Percentiles rank a stretch among this genome's conserved stretches.
Conservation (phyloP, 2,888 invertebrate genomes). For the Cyclophora punctaria region DNA sequence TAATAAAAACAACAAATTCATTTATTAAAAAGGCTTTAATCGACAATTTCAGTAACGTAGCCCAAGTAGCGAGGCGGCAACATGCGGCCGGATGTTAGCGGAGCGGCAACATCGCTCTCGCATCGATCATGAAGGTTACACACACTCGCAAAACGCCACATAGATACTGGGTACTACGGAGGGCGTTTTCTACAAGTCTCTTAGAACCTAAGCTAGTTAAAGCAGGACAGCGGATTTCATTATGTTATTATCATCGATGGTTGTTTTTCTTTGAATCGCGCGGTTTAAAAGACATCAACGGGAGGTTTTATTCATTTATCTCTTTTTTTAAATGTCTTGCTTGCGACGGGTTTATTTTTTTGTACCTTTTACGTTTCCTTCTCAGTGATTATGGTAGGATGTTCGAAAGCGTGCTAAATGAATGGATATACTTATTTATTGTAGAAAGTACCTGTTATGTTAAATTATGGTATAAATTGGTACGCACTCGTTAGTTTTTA, state of each 20-base stretch:
- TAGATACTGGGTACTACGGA: constrained; percentile 15
- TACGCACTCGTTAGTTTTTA: no score
- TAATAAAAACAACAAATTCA: neutral
- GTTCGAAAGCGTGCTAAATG: no score
- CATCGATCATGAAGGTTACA: constrained; percentile 75
- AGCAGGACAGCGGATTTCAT: neutral
- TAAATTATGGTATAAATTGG: no score
- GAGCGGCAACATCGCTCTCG: constrained; percentile 78
- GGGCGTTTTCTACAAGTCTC: constrained; percentile 20
- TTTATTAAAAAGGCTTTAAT: constrained; percentile 31
- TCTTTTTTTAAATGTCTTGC: no score
- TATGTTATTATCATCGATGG: constrained; percentile 6
- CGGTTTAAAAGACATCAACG: no score
- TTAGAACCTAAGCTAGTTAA: no score
- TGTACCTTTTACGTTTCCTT: no score
- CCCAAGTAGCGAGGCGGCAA: constrained; percentile 48
- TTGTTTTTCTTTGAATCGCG: neutral
- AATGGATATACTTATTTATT: no score
- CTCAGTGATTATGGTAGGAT: no score
- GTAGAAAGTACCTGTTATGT: no score
- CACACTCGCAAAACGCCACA: constrained; percentile 20
- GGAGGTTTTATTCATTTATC: no score
- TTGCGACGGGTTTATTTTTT: no score
- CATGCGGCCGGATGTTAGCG: constrained; percentile 75
- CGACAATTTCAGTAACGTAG: constrained; percentile 37